phyloP scores from a whole-genome alignment of 2,113 vertebrate genomes.

The Equus przewalskii region DNA sequence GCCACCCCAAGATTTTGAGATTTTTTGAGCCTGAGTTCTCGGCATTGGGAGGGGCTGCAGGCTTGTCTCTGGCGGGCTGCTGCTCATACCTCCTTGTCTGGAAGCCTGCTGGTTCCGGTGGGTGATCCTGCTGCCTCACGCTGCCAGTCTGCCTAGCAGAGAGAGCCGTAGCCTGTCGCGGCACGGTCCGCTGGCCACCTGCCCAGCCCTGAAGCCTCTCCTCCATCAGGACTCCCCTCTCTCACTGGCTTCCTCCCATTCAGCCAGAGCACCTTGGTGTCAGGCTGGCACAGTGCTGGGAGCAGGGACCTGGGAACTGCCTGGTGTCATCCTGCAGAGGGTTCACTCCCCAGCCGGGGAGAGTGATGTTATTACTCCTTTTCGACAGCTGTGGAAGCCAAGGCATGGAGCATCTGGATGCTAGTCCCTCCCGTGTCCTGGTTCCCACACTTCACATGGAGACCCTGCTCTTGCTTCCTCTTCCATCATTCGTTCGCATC shows the following conservation, averaged over 20 bases:
- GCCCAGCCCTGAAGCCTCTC: conserved; percentile 30
- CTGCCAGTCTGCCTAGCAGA: not conserved
- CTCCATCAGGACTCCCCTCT: not conserved
- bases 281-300: not conserved
- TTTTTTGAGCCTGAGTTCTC: conserved; percentile 35
- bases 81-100: not conserved
- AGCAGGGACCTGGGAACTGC: not conserved
- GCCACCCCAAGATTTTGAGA: not conserved
- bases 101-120: not conserved
- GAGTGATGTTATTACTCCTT: not conserved
- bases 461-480: not conserved
- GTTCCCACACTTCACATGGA: not conserved
- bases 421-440: not conserved
- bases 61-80: not conserved
- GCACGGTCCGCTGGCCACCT: not conserved
- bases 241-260: not conserved
- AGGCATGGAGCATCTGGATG: not conserved
- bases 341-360: not conserved
- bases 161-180: not conserved
- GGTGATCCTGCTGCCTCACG: not conserved
- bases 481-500: not conserved
- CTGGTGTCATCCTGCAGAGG: not conserved
- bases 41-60: not conserved
- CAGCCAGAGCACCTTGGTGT: not conserved
- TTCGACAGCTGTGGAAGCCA: not conserved